These are phyloP conservation scores for chimpanzee (Pan troglodytes) DNA, from an alignment of 2,113 vertebrate genomes.

Conservation along the genomic window DNA sequence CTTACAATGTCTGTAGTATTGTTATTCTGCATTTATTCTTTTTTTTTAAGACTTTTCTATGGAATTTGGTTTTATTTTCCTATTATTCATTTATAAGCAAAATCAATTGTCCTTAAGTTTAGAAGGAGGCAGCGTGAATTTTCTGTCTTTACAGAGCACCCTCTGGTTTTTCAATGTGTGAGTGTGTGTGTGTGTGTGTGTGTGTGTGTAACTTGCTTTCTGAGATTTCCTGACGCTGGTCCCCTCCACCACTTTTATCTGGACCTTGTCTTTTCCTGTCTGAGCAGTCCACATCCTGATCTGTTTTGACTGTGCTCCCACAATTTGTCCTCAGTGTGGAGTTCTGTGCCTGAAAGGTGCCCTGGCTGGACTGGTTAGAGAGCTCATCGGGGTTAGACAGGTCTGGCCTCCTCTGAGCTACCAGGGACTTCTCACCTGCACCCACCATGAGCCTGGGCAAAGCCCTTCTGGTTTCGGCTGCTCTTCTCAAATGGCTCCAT, in stretches of 20 bases:
- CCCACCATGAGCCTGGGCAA: rapidly evolving
- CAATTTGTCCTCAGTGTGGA: background rate
- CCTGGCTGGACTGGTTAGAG: background rate
- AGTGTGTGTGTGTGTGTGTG: background rate
- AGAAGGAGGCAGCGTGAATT: background rate
- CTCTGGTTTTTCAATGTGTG: background rate
- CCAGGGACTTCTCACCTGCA: background rate
- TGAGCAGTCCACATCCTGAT: background rate
- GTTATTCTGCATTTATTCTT: background rate
- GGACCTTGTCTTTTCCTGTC: background rate
- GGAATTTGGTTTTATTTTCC: background rate
- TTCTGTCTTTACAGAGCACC: background rate
- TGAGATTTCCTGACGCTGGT: background rate
- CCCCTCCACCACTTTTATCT: background rate
- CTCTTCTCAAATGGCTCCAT: background rate
- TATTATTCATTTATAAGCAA: background rate
- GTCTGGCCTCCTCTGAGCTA: background rate
- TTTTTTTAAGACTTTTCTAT: background rate
- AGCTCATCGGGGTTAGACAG: background rate
- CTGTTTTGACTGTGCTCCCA: background rate
- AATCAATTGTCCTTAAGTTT: background rate
- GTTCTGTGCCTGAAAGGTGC: background rate
- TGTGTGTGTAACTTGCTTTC: background rate
- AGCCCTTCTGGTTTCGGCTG: no score
- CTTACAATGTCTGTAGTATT: background rate